phyloP scores from a whole-genome alignment of 2,888 invertebrate genomes.

The Apeira syringaria region DNA sequence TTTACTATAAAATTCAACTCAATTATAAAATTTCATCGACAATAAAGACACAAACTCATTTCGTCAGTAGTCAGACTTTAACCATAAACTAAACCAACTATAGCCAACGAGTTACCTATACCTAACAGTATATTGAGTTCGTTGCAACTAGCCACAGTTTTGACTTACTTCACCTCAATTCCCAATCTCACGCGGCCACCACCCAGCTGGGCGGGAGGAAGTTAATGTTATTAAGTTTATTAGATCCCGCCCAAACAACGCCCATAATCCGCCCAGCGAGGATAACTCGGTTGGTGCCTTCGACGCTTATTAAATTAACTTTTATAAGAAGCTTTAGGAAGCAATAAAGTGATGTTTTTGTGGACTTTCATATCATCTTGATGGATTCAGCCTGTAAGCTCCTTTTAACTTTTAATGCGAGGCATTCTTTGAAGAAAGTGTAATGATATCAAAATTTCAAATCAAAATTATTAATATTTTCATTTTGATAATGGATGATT shows the following conservation, averaged over 20 bases:
- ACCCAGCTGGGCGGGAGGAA: slow-evolving; percentile 30
- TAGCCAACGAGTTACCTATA: too few relatives aligned
- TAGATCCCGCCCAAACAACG: slow-evolving; percentile 38
- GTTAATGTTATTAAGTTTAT: slow-evolving; percentile 36
- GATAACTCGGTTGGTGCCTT: slow-evolving; percentile 14
- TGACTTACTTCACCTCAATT: neutral
- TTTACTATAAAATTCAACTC: too few relatives aligned
- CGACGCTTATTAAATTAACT: slow-evolving; percentile 33
- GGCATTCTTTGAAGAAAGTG: neutral
- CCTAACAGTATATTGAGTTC: too few relatives aligned
- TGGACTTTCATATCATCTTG: slow-evolving; percentile 25
- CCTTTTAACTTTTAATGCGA: neutral
- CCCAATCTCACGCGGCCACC: slow-evolving; percentile 3
- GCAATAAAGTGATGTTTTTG: slow-evolving; percentile 24
- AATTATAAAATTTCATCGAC: too few relatives aligned
- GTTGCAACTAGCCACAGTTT: neutral
- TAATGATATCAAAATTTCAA: neutral
- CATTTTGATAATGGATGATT: too few relatives aligned
- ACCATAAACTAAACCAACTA: too few relatives aligned
- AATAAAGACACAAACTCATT: too few relatives aligned
- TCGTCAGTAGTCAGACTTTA: too few relatives aligned
- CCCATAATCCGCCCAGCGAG: slow-evolving; percentile 31
- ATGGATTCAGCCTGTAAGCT: slow-evolving; percentile 6
- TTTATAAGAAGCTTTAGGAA: slow-evolving; percentile 23
- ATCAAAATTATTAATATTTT: too few relatives aligned